Evolutionary conservation across 2,797 vertebrate species (phyloP).

Genomic region (Discoglossus pictus): DNA sequence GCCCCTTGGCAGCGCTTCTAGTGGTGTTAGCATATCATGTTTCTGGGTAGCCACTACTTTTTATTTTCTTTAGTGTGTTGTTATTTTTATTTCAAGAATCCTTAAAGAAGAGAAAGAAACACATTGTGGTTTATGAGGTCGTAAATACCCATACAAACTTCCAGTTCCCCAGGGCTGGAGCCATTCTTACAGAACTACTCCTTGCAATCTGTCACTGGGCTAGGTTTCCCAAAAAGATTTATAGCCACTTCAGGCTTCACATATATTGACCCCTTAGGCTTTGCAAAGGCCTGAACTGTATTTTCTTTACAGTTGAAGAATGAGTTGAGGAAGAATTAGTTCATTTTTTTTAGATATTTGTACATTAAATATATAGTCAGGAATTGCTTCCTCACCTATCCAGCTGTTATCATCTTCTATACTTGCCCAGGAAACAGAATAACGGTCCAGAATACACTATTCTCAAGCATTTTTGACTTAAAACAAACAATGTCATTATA

Average conservation of each 20-base stretch:
- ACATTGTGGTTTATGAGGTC: slow-evolving; percentile 46
- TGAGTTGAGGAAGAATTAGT: too few species aligned
- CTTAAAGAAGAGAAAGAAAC: slow-evolving; percentile 43
- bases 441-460: too few species aligned
- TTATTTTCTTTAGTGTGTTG: slow-evolving; percentile 38
- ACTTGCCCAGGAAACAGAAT: too few species aligned
- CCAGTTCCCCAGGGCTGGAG: slow-evolving; percentile 38
- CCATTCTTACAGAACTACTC: slow-evolving; percentile 34
- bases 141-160: slow-evolving; percentile 42
- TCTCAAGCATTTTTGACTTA: too few species aligned
- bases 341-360: too few species aligned
- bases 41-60: slow-evolving; percentile 38
- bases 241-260: slow-evolving; percentile 1
- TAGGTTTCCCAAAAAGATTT: slow-evolving; percentile 26
- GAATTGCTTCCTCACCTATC: too few species aligned
- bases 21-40: slow-evolving; percentile 34
- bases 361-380: too few species aligned
- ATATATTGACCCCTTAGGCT: slow-evolving; percentile 9
- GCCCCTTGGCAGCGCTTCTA: slow-evolving; percentile 14
- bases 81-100: slow-evolving; percentile 48
- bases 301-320: background rate
- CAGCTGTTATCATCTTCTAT: too few species aligned
- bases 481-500: too few species aligned
- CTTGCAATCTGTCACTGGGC: slow-evolving; percentile 21
- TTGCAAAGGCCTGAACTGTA: background rate